phyloP scores from a whole-genome alignment of 2,113 vertebrate genomes.

The Syngnathus scovelli region DNA sequence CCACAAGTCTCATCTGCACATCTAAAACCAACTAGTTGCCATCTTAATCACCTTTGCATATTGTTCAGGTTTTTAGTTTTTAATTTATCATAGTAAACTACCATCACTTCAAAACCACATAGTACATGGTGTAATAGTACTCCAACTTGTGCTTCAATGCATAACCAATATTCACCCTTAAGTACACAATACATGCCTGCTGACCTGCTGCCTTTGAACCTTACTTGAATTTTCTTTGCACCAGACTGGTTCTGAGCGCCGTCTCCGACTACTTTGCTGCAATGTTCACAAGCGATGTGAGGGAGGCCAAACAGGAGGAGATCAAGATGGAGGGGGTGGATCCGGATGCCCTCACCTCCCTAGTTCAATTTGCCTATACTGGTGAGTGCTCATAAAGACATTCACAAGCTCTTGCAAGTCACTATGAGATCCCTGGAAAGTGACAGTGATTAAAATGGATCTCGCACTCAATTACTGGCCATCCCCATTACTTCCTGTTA shows the following conservation, averaged over 20 bases:
- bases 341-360: slow-evolving; percentile 83
- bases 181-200: background rate
- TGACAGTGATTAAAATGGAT: slow-evolving; percentile 47
- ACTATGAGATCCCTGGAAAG: slow-evolving; percentile 39
- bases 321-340: slow-evolving; percentile 97
- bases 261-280: slow-evolving; percentile 97
- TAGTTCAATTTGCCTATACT: slow-evolving; percentile 94
- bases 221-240: slow-evolving; percentile 31
- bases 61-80: background rate
- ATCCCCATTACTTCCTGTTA: slow-evolving; percentile 5
- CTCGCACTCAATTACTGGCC: slow-evolving; percentile 26
- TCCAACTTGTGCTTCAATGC: background rate
- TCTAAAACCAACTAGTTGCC: background rate
- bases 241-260: slow-evolving; percentile 88
- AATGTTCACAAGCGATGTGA: slow-evolving; percentile 95
- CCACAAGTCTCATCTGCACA: background rate
- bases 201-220: background rate
- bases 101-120: slow-evolving; percentile 7
- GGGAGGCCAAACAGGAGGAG: slow-evolving; percentile 93
- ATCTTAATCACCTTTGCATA: background rate
- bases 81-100: background rate
- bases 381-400: slow-evolving; percentile 74
- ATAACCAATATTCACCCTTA: background rate
- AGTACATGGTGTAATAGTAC: background rate
- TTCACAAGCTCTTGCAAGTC: slow-evolving; percentile 36